Evolutionary conservation across 1,140 invertebrate genomes (phyloP).

Genomic region (Lucilia cuprina): DNA sequence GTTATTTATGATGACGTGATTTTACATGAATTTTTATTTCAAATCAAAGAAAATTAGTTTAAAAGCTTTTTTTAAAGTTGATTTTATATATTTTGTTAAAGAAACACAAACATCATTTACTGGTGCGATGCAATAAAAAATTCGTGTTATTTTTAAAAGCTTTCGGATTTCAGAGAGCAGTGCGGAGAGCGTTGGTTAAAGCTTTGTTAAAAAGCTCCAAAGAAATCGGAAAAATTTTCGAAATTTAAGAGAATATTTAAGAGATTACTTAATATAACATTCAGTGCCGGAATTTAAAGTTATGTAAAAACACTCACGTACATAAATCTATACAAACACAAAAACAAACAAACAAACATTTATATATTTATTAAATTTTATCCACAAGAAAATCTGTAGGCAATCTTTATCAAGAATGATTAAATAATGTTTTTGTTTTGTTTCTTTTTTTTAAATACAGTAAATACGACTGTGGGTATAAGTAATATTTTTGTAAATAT

Average conservation of each 20-base stretch:
- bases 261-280: neutral
- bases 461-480: too few relatives aligned
- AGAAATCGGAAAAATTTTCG: neutral
- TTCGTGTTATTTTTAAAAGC: neutral
- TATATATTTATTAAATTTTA: neutral
- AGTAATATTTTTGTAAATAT: too few relatives aligned
- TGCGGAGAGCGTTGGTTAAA: neutral
- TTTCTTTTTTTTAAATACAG: too few relatives aligned
- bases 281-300: neutral
- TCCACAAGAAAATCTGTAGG: neutral
- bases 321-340: neutral
- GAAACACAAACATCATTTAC: too few relatives aligned
- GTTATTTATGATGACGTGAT: too few relatives aligned
- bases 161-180: neutral
- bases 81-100: too few relatives aligned
- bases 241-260: neutral
- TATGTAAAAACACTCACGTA: neutral
- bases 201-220: neutral
- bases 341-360: neutral
- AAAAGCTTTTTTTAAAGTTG: too few relatives aligned
- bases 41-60: too few relatives aligned
- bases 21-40: too few relatives aligned
- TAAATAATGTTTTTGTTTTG: too few relatives aligned
- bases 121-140: too few relatives aligned
- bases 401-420: neutral